Evolutionary conservation across 2,888 invertebrate species (phyloP).

Genomic region (Andricus quercusramuli): DNA sequence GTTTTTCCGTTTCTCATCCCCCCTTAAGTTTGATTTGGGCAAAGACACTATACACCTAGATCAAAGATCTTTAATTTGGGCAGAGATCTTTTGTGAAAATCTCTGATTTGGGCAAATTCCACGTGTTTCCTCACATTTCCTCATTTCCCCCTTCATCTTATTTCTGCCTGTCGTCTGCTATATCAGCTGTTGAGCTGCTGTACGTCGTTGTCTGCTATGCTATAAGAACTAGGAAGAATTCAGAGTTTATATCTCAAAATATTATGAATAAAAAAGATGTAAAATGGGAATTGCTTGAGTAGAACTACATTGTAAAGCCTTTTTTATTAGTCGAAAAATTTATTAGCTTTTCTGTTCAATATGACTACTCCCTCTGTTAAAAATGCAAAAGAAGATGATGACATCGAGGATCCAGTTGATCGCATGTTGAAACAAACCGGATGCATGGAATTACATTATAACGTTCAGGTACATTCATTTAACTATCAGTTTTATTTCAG

Average conservation of each 20-base stretch:
- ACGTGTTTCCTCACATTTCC: too few relatives aligned
- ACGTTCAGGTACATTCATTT: slow-evolving; percentile 86
- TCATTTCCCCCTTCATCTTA: too few relatives aligned
- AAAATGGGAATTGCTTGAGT: background rate
- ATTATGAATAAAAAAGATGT: background rate
- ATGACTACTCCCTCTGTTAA: slow-evolving; percentile 15
- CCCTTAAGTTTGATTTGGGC: too few relatives aligned
- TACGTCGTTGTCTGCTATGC: background rate
- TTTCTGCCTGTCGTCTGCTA: too few relatives aligned
- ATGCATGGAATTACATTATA: slow-evolving; percentile 93
- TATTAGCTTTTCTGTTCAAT: background rate
- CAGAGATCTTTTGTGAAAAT: too few relatives aligned
- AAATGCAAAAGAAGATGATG: slow-evolving; percentile 51
- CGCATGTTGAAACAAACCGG: slow-evolving; percentile 94
- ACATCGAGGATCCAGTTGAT: slow-evolving; percentile 91
- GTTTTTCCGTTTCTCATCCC: too few relatives aligned
- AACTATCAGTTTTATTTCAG: background rate
- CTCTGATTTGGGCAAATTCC: too few relatives aligned
- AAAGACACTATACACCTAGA: too few relatives aligned
- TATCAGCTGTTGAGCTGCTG: too few relatives aligned
- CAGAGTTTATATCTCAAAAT: background rate
- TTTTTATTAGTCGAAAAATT: background rate
- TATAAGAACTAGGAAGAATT: background rate
- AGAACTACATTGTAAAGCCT: background rate
- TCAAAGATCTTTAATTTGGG: too few relatives aligned